These are phyloP conservation scores for Teleiodes luculella DNA, from an alignment of 2,888 invertebrate genomes.

Conservation along the genomic window DNA sequence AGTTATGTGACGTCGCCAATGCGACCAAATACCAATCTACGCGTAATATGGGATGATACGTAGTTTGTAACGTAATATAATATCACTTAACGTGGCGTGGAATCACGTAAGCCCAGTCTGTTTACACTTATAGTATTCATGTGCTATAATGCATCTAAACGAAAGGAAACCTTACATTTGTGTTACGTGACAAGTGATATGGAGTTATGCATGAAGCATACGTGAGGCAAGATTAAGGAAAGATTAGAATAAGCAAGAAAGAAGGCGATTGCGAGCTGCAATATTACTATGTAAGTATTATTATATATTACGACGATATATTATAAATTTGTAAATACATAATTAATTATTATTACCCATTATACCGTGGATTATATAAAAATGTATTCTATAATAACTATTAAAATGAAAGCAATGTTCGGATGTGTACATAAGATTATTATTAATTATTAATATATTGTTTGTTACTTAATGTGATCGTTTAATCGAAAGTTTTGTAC, in stretches of 20 bases:
- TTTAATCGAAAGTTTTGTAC: constrained; percentile 59
- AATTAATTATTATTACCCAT: constrained; percentile 21
- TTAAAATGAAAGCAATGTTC: constrained; percentile 66
- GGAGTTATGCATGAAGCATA: constrained; percentile 20
- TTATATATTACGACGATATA: constrained; percentile 29
- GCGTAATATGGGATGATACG: no score
- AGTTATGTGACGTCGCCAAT: no score
- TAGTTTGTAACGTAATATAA: no score
- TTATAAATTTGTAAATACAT: constrained; percentile 64
- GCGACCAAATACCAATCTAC: no score
- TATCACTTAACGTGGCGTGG: no score
- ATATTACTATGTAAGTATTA: constrained; percentile 73
- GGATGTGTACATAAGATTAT: constrained; percentile 66
- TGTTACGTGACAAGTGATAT: constrained; percentile 2
- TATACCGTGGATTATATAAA: constrained; percentile 32
- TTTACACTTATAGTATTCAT: no score
- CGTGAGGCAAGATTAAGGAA: constrained; percentile 18
- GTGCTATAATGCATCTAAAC: no score
- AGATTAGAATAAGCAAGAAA: constrained; percentile 9
- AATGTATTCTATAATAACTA: constrained; percentile 39
- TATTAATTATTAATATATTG: constrained; percentile 50
- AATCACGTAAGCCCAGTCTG: no score
- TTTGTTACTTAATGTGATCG: constrained; percentile 71
- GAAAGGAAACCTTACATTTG: no score
- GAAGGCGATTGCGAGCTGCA: constrained; percentile 68